These are phyloP conservation scores for Amphiprion percula DNA, from an alignment of 2,113 vertebrate genomes.

Conservation along the genomic window DNA sequence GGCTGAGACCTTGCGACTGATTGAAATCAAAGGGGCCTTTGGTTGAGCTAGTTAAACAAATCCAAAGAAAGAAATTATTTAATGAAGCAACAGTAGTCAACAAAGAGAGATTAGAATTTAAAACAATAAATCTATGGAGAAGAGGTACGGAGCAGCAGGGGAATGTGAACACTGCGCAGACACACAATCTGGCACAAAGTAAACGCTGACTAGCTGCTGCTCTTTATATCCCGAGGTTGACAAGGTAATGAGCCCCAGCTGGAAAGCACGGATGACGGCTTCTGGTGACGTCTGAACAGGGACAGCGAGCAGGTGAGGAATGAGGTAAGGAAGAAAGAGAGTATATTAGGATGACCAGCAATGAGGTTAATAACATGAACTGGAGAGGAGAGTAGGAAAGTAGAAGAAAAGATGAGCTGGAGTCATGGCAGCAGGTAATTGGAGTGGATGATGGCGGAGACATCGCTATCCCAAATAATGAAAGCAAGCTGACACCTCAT, in stretches of 20 bases:
- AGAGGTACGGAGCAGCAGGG: background rate
- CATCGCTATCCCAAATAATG: conserved; percentile 33
- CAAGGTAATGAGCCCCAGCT: background rate
- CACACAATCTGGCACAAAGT: background rate
- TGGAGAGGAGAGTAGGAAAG: conserved; percentile 1
- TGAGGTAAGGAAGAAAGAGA: background rate
- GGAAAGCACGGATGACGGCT: background rate
- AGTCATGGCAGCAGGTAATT: conserved; percentile 35
- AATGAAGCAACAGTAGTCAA: background rate
- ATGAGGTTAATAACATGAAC: conserved; percentile 16
- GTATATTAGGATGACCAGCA: background rate
- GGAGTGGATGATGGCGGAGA: conserved; percentile 26
- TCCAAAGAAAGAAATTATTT: background rate
- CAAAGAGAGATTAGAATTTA: background rate
- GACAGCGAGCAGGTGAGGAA: conserved; percentile 17
- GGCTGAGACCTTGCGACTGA: background rate
- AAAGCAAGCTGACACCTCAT: conserved; percentile 44
- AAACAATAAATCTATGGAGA: background rate
- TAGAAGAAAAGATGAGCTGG: conserved; percentile 2
- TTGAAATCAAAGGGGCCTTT: background rate
- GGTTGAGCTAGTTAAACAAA: background rate
- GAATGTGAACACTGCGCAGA: background rate
- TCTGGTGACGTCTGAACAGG: background rate
- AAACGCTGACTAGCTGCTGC: background rate
- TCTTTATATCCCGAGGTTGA: background rate